Conservation (phyloP, 53 echinoderm and acorn worm species). For the Holothuria leucospilota region DNA sequence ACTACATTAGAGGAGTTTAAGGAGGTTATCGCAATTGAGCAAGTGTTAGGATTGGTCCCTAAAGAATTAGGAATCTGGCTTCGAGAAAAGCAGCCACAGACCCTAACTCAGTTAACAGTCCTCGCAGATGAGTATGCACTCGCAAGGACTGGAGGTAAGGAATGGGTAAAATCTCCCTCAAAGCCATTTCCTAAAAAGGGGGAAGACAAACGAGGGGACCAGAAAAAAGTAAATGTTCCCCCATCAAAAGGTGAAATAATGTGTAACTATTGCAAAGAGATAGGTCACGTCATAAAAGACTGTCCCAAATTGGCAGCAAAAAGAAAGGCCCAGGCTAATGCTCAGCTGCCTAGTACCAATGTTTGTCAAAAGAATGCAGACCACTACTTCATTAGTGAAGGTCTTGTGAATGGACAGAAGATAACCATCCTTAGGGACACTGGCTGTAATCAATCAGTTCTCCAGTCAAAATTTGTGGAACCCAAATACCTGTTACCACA, state of each 20-base stretch:
- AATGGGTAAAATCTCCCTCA: background rate
- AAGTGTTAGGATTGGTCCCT: background rate
- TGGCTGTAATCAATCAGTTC: constrained; percentile 4
- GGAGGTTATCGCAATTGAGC: background rate
- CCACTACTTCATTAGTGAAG: background rate
- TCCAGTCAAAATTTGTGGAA: background rate
- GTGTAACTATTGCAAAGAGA: background rate
- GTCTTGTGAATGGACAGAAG: background rate
- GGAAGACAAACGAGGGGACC: background rate
- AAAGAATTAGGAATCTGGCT: constrained; percentile 1
- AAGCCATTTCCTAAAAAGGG: constrained; percentile 19
- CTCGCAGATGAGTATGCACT: no score
- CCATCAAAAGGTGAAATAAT: background rate
- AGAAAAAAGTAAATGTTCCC: background rate
- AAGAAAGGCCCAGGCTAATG: background rate
- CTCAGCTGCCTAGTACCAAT: background rate
- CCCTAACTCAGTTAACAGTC: background rate
- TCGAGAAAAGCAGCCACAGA: background rate
- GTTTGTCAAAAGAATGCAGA: background rate
- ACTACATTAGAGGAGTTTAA: background rate
- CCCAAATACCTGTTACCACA: background rate
- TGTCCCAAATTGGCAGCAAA: background rate
- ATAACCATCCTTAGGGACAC: background rate
- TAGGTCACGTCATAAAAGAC: background rate
- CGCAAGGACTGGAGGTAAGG: background rate